Evolutionary conservation across 2,797 vertebrate species (phyloP).

Genomic region (Semaprochilodus insignis): DNA sequence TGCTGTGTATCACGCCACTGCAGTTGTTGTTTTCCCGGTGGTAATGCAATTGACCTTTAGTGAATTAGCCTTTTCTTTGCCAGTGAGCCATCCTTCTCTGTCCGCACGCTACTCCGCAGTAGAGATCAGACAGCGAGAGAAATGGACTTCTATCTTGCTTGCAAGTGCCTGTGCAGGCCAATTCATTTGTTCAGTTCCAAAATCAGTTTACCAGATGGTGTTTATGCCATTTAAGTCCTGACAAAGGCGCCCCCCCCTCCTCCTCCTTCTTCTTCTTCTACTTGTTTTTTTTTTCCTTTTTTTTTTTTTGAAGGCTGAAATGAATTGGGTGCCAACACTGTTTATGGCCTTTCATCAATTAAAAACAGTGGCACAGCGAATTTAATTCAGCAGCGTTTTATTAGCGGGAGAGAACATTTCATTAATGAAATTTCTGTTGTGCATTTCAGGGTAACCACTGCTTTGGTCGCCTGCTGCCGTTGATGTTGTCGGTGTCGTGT

Average conservation of each 20-base stretch:
- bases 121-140: slow-evolving; percentile 67
- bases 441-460: slow-evolving; percentile 28
- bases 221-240: slow-evolving; percentile 73
- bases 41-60: slow-evolving; percentile 73
- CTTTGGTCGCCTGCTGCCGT: background rate
- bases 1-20: slow-evolving; percentile 61
- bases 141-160: slow-evolving; percentile 63
- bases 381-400: slow-evolving; percentile 57
- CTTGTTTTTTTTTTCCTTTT: slow-evolving; percentile 26
- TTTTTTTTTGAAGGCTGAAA: slow-evolving; percentile 60
- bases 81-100: slow-evolving; percentile 64
- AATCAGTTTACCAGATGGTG: slow-evolving; percentile 75
- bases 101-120: slow-evolving; percentile 64
- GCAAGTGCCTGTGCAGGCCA: slow-evolving; percentile 55
- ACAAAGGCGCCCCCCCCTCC: slow-evolving; percentile 60
- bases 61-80: slow-evolving; percentile 69
- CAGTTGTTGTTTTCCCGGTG: slow-evolving; percentile 65
- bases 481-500: background rate
- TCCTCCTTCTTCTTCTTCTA: slow-evolving; percentile 27
- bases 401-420: slow-evolving; percentile 47
- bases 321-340: slow-evolving; percentile 67
- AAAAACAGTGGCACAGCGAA: slow-evolving; percentile 58
- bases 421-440: slow-evolving; percentile 48
- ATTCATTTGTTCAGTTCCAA: slow-evolving; percentile 67
- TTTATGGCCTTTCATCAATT: slow-evolving; percentile 75